Percentiles rank a stretch among this genome's conserved stretches.
Evolutionary conservation across 2,113 vertebrate genomes (phyloP).

Genomic region (Brienomyrus longianalis): DNA sequence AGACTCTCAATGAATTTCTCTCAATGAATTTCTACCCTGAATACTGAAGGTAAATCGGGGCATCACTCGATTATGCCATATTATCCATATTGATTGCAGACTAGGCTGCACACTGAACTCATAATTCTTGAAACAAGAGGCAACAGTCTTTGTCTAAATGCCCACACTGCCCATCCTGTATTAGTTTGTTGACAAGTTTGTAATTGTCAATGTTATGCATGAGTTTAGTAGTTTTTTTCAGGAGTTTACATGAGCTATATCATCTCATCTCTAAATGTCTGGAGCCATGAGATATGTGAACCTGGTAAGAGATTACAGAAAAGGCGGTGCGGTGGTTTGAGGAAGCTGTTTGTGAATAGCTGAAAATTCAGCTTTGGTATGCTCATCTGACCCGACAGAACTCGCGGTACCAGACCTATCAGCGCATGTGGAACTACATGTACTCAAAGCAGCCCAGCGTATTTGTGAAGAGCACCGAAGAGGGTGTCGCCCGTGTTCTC

Average conservation of each 20-base stretch:
- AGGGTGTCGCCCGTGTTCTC: conserved; percentile 77
- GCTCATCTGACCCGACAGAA: conserved; percentile 53
- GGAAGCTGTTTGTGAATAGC: background rate
- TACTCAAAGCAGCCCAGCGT: conserved; percentile 84
- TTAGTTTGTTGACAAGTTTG: background rate
- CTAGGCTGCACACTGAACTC: too few relatives aligned
- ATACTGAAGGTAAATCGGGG: background rate
- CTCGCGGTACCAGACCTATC: conserved; percentile 82
- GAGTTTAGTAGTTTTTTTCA: background rate
- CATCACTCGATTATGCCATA: background rate
- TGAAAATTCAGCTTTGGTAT: background rate
- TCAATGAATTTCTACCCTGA: background rate
- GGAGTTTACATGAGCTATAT: background rate
- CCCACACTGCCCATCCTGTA: background rate
- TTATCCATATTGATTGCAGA: background rate
- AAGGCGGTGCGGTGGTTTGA: background rate
- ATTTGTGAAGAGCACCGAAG: conserved; percentile 84
- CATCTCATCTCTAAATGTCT: background rate
- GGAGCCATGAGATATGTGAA: background rate
- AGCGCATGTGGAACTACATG: conserved; percentile 94
- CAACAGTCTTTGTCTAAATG: too few relatives aligned
- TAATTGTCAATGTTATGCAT: background rate
- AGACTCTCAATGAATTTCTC: background rate
- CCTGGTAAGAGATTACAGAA: background rate
- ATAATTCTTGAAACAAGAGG: too few relatives aligned